Evolutionary conservation across 2,888 invertebrate species (phyloP).

Genomic region (Pristionchus mayeri): DNA sequence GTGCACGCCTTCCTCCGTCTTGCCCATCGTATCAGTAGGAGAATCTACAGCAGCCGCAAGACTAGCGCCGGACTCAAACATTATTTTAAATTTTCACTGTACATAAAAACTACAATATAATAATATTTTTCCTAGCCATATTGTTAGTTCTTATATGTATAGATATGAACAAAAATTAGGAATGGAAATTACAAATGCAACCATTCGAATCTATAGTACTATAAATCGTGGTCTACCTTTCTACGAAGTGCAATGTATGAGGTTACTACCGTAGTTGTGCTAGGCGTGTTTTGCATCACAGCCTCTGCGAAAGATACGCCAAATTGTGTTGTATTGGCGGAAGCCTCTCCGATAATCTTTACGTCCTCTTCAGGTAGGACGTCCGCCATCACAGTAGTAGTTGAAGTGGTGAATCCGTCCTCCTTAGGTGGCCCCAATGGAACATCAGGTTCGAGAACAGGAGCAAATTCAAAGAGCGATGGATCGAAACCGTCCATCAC

Average conservation of each 20-base stretch:
- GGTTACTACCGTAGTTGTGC: background rate
- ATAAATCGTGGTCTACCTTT: background rate
- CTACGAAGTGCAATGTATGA: background rate
- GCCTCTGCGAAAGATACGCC: background rate
- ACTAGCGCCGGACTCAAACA: background rate
- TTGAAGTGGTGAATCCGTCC: background rate
- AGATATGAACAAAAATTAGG: no score
- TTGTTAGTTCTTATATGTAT: no score
- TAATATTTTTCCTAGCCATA: no score
- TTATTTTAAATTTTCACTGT: no score
- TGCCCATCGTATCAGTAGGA: background rate
- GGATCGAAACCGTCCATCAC: slow-evolving; percentile 9
- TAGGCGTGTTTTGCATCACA: background rate
- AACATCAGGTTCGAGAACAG: no score
- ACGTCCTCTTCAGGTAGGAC: slow-evolving; percentile 18
- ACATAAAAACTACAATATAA: no score
- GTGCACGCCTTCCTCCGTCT: slow-evolving; percentile 25
- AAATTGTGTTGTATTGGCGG: background rate
- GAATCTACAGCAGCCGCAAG: slow-evolving; percentile 26
- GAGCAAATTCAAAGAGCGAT: slow-evolving; percentile 36
- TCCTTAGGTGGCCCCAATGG: background rate
- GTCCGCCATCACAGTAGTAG: no score
- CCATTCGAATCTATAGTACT: background rate
- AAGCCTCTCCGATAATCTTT: slow-evolving; percentile 46
- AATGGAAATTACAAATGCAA: no score